Conservation (phyloP, 2,113 vertebrate genomes). For the Archocentrus centrarchus region DNA sequence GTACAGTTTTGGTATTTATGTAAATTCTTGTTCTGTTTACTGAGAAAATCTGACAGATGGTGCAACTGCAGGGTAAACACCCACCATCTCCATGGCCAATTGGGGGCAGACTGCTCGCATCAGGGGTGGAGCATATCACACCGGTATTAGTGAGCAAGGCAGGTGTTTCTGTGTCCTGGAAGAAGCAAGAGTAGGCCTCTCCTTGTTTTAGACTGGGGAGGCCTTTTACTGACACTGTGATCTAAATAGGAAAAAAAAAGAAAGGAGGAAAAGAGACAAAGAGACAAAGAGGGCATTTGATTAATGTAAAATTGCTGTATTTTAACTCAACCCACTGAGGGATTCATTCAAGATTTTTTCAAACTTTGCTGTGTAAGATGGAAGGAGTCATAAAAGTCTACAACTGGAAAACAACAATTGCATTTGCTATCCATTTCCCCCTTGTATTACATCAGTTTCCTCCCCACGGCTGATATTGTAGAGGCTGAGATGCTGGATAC, state of each 20-base stretch:
- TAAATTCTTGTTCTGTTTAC: too few species aligned
- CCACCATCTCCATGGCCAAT: conserved; percentile 88
- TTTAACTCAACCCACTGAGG: background rate
- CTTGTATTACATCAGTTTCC: conserved; percentile 83
- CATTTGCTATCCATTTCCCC: background rate
- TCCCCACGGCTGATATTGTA: conserved; percentile 93
- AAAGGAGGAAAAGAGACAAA: background rate
- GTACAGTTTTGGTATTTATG: too few species aligned
- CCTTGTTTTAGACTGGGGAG: conserved; percentile 85
- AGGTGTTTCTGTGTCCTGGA: conserved; percentile 87
- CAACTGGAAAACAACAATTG: background rate
- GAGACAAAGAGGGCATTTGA: background rate
- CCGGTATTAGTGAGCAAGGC: conserved; percentile 84
- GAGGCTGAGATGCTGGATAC: conserved; percentile 85
- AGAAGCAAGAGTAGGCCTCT: conserved; percentile 92
- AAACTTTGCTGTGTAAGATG: too few species aligned
- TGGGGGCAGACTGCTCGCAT: conserved; percentile 82
- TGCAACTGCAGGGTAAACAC: background rate
- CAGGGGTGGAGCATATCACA: conserved; percentile 89
- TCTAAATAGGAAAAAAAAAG: conserved; percentile 72
- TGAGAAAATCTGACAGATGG: too few species aligned
- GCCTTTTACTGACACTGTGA: conserved; percentile 86
- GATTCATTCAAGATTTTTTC: background rate
- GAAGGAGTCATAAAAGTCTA: background rate
- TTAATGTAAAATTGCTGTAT: background rate